Evolutionary conservation across 1,140 invertebrate species (phyloP).

Genomic region (Saccostrea glomerata): DNA sequence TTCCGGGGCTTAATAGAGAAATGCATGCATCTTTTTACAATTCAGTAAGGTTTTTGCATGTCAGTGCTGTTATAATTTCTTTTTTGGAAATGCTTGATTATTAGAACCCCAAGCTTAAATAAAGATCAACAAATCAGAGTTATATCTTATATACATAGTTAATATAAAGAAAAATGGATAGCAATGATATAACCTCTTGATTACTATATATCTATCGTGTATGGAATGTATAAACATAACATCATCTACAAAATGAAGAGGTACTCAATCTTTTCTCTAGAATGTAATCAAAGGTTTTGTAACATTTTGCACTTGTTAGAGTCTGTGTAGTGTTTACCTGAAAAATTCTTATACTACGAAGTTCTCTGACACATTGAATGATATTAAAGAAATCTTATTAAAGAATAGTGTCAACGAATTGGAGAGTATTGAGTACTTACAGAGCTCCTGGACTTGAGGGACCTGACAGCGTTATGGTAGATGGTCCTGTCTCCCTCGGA

Average conservation of each 20-base stretch:
- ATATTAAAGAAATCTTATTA: neutral
- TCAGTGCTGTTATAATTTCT: neutral
- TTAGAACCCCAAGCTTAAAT: neutral
- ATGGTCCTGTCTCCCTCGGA: neutral
- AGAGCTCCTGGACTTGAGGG: neutral
- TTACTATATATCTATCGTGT: neutral
- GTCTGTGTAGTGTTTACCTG: neutral
- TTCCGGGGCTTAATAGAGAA: slow-evolving; percentile 17
- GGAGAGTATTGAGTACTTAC: neutral
- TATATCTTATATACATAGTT: neutral
- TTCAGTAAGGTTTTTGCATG: neutral
- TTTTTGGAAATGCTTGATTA: too few species aligned
- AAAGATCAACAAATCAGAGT: neutral
- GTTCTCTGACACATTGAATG: neutral
- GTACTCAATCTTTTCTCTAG: too few species aligned
- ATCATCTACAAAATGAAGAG: too few species aligned
- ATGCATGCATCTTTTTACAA: neutral
- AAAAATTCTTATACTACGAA: neutral
- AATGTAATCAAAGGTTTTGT: too few species aligned
- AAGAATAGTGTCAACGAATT: neutral
- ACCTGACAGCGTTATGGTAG: neutral
- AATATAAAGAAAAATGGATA: neutral
- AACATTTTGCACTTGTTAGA: too few species aligned
- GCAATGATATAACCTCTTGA: neutral
- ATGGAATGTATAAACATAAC: too few species aligned